phyloP scores from a whole-genome alignment of 2,888 invertebrate genomes.

The Steinernema carpocapsae region DNA sequence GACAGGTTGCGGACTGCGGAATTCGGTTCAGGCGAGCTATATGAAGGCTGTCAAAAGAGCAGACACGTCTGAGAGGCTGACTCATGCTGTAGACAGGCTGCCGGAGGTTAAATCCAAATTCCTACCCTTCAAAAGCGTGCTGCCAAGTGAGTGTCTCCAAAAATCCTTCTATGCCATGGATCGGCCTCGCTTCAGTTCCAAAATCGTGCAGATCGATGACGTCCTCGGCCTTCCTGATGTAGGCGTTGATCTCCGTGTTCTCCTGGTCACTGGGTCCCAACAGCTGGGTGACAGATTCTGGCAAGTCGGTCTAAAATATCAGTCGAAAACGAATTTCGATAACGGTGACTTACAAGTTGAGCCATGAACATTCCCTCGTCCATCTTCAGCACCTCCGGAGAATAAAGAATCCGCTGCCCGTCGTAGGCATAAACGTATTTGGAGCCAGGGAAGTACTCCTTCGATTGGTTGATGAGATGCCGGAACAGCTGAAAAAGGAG shows the following conservation, averaged over 20 bases:
- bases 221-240: neutral
- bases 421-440: neutral
- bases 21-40: too few relatives aligned
- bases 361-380: neutral
- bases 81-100: too few relatives aligned
- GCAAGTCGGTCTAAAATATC: neutral
- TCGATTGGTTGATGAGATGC: neutral
- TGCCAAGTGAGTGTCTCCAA: constrained; percentile 25
- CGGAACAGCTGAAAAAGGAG: neutral
- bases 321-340: neutral
- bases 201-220: constrained; percentile 12
- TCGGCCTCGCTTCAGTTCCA: neutral
- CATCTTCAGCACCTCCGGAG: constrained; percentile 1
- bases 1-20: too few relatives aligned
- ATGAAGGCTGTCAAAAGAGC: too few relatives aligned
- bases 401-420: neutral
- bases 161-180: neutral
- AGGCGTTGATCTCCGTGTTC: neutral
- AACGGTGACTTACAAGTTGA: neutral
- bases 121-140: constrained; percentile 14
- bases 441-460: neutral
- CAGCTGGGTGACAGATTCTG: neutral
- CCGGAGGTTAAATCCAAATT: too few relatives aligned
- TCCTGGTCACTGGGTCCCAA: neutral
- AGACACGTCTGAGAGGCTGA: too few relatives aligned